Percentiles rank a stretch among this genome's conserved stretches.
phyloP scores from a whole-genome alignment of 2,888 invertebrate genomes.

The Drosophila melanocephala region DNA sequence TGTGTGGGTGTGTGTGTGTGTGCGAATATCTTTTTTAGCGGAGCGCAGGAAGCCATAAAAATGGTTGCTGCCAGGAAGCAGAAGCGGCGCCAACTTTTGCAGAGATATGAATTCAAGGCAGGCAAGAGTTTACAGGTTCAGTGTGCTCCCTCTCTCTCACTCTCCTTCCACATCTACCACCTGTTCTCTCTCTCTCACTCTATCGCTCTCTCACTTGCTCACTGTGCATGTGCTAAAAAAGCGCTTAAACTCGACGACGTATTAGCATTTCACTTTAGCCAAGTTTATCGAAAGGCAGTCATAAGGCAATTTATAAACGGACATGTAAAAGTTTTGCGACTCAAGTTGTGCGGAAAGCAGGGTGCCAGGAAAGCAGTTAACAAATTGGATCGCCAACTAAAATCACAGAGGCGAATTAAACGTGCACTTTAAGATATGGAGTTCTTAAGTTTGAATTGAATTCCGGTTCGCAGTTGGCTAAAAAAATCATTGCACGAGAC shows the following conservation, averaged over 20 bases:
- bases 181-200: neutral
- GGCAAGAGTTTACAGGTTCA: neutral
- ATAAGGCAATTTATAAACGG: conserved; percentile 74
- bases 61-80: conserved; percentile 65
- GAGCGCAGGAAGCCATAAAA: conserved; percentile 73
- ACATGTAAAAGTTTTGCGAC: conserved; percentile 60
- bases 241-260: conserved; percentile 56
- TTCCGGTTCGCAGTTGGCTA: conserved; percentile 15
- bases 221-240: conserved; percentile 18
- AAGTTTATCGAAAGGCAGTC: conserved; percentile 72
- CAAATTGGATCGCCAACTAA: conserved; percentile 51
- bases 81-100: conserved; percentile 48
- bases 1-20: conserved; percentile 16
- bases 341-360: conserved; percentile 25
- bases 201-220: neutral
- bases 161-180: neutral
- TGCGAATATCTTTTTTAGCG: conserved; percentile 62
- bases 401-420: neutral
- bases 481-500: neutral
- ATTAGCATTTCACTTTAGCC: conserved; percentile 63
- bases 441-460: conserved; percentile 22
- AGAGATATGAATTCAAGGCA: conserved; percentile 45
- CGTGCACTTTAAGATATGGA: conserved; percentile 29
- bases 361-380: conserved; percentile 35
- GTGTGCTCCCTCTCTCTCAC: neutral